phyloP scores from a whole-genome alignment of 2,797 vertebrate genomes.

The Argentina silus region DNA sequence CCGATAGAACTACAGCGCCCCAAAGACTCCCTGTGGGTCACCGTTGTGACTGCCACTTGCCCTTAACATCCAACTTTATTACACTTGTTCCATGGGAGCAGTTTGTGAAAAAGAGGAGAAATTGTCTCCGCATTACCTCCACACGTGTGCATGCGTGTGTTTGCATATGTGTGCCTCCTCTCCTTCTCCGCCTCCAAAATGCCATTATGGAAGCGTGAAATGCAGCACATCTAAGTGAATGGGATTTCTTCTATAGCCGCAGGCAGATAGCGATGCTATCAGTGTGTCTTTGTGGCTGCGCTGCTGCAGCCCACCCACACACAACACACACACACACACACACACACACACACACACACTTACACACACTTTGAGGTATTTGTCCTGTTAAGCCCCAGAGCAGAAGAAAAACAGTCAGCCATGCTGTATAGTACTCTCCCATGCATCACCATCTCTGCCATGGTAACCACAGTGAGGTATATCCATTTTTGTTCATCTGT shows the following conservation, averaged over 20 bases:
- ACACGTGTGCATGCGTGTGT: background rate
- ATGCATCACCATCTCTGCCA: constrained; percentile 24
- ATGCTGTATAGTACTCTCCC: constrained; percentile 25
- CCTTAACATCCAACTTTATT: background rate
- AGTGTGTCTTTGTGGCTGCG: constrained; percentile 15
- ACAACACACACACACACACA: background rate
- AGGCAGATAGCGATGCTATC: constrained; percentile 27
- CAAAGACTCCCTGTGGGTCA: constrained; percentile 27
- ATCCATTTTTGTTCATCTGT: no score
- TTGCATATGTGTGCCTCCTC: background rate
- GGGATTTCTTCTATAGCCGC: constrained; percentile 28
- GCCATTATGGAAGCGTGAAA: constrained; percentile 12
- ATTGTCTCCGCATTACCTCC: background rate
- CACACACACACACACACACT: constrained; percentile 5
- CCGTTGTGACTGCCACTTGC: constrained; percentile 32
- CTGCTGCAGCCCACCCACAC: constrained; percentile 13
- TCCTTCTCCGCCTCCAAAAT: constrained; percentile 1
- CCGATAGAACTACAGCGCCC: constrained; percentile 17
- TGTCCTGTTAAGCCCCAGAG: constrained; percentile 48
- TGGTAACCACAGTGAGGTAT: no score
- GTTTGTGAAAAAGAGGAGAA: constrained; percentile 19
- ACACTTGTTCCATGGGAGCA: constrained; percentile 33
- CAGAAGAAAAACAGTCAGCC: constrained; percentile 35
- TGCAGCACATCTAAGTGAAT: constrained; percentile 26
- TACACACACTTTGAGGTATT: constrained; percentile 25